Base-by-base conservation (phyloP, 2,888 invertebrate genomes). In the Microplitis deprimator region DNA sequence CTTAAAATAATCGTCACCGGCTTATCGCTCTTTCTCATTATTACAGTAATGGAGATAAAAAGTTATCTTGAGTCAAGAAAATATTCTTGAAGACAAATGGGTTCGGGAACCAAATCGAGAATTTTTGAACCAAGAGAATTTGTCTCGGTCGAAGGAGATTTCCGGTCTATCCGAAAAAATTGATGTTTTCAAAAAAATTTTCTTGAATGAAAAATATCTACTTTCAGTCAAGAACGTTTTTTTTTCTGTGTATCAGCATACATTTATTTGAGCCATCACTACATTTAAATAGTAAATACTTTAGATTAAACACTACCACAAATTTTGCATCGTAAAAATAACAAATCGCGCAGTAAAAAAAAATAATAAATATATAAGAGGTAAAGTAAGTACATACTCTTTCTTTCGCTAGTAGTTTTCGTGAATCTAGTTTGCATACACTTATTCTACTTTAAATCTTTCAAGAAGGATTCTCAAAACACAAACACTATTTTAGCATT, bases 391-490 rank as follows among this genome's bases (percentile, higher is more conserved):
- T 62, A 59, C 62, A 20, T 73, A 72, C 67, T 13, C 50, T 50
- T 50, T 50, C 50, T 50, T 50, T 8, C 59, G 13, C 10, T n/a
- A 7, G 10, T 29, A 59, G 50, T 41, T 67, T 38, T 39, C 17
- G 73, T n/a, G 64, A 72, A 78, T 81, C 77, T 74, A 72, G 79
- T 79, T 81, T 78, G 78, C 79, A 78, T 78, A 76, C 76, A 50
- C 10, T 81, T 79, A 78, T 81, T 78, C 69, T 76, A 72, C 50
- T 50, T 50, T 50, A 50, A 13, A 50, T 50, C 50, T 50, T 50
- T 8, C 8, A 1, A 50, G 13, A 50, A 50, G 50, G 50, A 50
- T 50, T 50, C 13, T 50, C 50, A 50, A 13, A 50, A 50, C 50
- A 50, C 4, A 50, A 13, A 50, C 50, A 13, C 13, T 50, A 50